phyloP scores from a whole-genome alignment of 2,113 vertebrate species.

The Semicossyphus pulcher region DNA sequence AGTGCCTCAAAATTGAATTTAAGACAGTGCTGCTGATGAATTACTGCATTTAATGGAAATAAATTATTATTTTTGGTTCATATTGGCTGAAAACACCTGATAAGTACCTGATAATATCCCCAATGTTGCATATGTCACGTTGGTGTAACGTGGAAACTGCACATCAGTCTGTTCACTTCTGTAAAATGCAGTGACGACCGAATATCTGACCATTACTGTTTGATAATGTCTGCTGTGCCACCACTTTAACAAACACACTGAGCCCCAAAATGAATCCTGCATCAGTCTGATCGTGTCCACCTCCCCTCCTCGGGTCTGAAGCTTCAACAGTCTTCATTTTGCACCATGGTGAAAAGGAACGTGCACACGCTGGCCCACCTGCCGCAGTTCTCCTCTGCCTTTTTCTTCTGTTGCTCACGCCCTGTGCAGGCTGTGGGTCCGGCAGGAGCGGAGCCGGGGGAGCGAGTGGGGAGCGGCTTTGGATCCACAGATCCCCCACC shows the following conservation, averaged over 20 bases:
- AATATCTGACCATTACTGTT: background rate
- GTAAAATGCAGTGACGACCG: background rate
- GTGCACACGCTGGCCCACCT: constrained; percentile 86
- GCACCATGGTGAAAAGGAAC: constrained; percentile 87
- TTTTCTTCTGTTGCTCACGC: constrained; percentile 54
- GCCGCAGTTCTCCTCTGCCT: constrained; percentile 87
- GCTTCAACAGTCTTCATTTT: constrained; percentile 84
- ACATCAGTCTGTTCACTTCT: background rate
- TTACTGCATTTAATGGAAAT: constrained; percentile 6
- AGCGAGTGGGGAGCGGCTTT: fast-evolving
- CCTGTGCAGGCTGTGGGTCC: constrained; percentile 57
- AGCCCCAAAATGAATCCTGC: background rate
- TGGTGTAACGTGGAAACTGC: background rate
- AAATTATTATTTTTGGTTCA: background rate
- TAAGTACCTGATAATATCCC: constrained; percentile 14
- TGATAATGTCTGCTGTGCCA: background rate
- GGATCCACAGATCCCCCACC: background rate
- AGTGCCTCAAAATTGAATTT: background rate
- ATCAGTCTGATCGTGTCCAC: background rate
- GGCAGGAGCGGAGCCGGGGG: background rate
- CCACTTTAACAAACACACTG: background rate
- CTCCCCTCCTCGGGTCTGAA: background rate
- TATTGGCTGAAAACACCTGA: constrained; percentile 1
- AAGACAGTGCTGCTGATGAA: background rate
- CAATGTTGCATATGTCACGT: background rate